Evolutionary conservation across 1,140 invertebrate genomes (phyloP), one percentile per base, ranked within the genome.

Genomic region (Drosophila lacertosa): DNA sequence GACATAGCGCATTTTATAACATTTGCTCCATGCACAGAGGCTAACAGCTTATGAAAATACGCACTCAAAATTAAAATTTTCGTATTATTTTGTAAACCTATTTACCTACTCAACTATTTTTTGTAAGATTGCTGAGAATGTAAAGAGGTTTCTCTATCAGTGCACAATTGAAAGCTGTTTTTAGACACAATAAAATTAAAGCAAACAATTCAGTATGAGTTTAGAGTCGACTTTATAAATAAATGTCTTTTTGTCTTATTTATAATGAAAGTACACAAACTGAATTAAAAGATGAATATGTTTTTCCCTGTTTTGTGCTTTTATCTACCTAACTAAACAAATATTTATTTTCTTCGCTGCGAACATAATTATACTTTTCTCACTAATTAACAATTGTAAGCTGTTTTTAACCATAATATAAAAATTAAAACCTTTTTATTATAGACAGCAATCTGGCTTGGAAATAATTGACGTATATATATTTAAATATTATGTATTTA

Each of bases 1-100:
- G 69, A 55, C 13, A 62, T 66, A 42, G 9, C 33, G 51, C 57
- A 53, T 32, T 42, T 57, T 60, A 68, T 64, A 55, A 69, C 26
- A 74, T 48, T 40, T 57, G 13, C 22, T 40, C 35, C 7, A 58
- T 3, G 48, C 53, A 81, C 73, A 77, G 67, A 77, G 74, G 58
- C 35, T 53, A 24, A 6, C 2, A 51, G 13, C 39, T 59, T 0
- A 37, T 16, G 13, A 7, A 7, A 33, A 22, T 45, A 4, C 2
- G 29, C 33, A 26, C 26, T 7, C 6, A 29, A 39, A 15, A 37
- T 37, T 0, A 4, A 37, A n/a, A 7, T 26, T 29, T 7, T 7
- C 0, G 6, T 39, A 16, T 15, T 2, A 7, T 3, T 39, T 7
- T 35, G n/a, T n/a, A n/a, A n/a, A n/a, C n/a, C n/a, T 11, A 35